These are phyloP conservation scores for Furcula furcula DNA, from an alignment of 2,888 invertebrate genomes.

Conservation along the genomic window DNA sequence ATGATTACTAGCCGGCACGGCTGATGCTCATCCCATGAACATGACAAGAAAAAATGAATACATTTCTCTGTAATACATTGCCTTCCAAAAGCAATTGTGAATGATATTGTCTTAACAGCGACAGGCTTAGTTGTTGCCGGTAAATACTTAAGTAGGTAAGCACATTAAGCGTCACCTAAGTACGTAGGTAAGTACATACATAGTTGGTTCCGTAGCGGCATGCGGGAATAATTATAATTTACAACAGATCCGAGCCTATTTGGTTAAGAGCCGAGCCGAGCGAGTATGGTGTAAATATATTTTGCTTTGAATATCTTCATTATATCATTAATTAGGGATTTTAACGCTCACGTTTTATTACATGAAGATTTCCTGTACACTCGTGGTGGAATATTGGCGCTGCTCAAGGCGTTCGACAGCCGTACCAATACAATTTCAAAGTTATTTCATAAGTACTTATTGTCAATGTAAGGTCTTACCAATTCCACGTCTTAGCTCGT, in stretches of 20 bases:
- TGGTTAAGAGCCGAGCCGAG: slow-evolving; percentile 12
- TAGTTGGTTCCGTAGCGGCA: slow-evolving; percentile 22
- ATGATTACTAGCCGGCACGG: too few relatives aligned
- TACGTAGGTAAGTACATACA: too few relatives aligned
- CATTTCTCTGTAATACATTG: too few relatives aligned
- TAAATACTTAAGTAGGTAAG: slow-evolving; percentile 24
- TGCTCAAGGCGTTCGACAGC: too few relatives aligned
- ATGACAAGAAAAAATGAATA: too few relatives aligned
- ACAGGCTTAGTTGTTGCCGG: slow-evolving; percentile 13
- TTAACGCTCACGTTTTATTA: slow-evolving; percentile 11
- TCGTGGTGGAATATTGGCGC: too few relatives aligned
- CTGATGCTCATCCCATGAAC: too few relatives aligned
- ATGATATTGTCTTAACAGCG: slow-evolving; percentile 15
- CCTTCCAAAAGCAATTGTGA: slow-evolving; percentile 14
- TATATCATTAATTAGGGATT: slow-evolving; percentile 17
- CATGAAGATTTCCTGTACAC: too few relatives aligned
- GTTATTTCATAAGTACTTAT: too few relatives aligned
- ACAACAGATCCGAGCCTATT: slow-evolving; percentile 16
- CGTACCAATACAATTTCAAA: too few relatives aligned
- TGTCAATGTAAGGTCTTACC: too few relatives aligned
- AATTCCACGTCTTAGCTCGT: too few relatives aligned
- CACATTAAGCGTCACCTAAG: slow-evolving; percentile 21
- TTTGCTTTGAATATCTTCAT: slow-evolving; percentile 18
- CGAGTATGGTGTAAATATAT: slow-evolving; percentile 18
- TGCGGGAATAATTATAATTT: slow-evolving; percentile 21